A percentile compares a stretch with the other conserved stretches of the same genome.
These are phyloP conservation scores for Strix aluco DNA, from an alignment of 2,113 vertebrate genomes.

Conservation along the genomic window DNA sequence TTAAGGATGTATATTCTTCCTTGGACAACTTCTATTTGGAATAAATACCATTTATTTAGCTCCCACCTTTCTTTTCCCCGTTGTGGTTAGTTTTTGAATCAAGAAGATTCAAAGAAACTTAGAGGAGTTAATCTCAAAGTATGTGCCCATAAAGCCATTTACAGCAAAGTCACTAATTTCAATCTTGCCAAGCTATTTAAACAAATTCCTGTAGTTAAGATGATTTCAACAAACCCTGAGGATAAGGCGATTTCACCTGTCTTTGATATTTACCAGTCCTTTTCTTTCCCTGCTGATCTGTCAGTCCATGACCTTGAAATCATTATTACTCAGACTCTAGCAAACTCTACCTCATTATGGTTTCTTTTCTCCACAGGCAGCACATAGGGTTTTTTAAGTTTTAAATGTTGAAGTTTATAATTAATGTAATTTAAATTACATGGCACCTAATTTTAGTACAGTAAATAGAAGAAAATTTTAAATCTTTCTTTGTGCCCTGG, in stretches of 20 bases:
- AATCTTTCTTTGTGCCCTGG: not conserved
- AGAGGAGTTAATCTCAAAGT: not conserved
- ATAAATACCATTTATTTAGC: not conserved
- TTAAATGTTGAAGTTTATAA: slow-evolving; percentile 21
- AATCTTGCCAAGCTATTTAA: slow-evolving; percentile 32
- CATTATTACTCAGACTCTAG: slow-evolving; percentile 27
- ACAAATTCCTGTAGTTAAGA: slow-evolving; percentile 4
- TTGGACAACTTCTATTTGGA: not conserved
- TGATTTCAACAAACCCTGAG: slow-evolving; percentile 42
- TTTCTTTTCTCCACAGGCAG: slow-evolving; percentile 20
- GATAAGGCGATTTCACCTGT: slow-evolving; percentile 4
- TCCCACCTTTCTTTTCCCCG: not conserved
- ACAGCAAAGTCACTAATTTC: not conserved
- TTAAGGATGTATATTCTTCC: not conserved
- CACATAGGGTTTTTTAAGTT: slow-evolving; percentile 23
- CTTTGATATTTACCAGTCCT: slow-evolving; percentile 41
- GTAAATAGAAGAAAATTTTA: slow-evolving; percentile 10
- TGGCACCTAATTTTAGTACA: not conserved
- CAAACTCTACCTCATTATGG: slow-evolving; percentile 14
- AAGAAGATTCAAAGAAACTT: not conserved
- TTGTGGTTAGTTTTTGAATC: not conserved
- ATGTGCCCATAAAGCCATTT: not conserved
- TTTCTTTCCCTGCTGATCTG: not conserved
- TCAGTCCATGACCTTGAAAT: slow-evolving; percentile 51
- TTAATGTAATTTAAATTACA: slow-evolving; percentile 41